Evolutionary conservation across 2,888 invertebrate species (phyloP), one percentile per base, ranked within the genome.

Genomic region (Drepana falcataria): DNA sequence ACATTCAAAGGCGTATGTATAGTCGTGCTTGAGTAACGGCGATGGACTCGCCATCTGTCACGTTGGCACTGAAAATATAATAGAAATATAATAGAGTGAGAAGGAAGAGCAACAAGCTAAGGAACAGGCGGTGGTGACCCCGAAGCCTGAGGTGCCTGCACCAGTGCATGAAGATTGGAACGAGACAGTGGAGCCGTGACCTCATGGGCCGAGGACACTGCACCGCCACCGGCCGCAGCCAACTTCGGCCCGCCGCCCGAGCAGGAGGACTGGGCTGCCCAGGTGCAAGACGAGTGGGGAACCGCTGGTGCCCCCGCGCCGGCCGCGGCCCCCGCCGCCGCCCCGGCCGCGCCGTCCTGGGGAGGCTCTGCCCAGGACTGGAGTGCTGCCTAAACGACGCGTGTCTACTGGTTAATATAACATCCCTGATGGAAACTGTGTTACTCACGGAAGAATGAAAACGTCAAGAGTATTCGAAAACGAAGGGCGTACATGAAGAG

Each of bases 31-130:
- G 21, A 21, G 21, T 1, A 21, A 21, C 21, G 21, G 21, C 21
- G 21, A 21, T 21, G 21, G 21, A 21, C 1, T 21, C 21, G 21
- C 21, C 21, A 21, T 1, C 21, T 21, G 21, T 21, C 21, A 21
- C 21, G 21, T 21, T 21, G 21, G 21, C 21, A 21, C 21, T n/a
- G n/a, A n/a, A n/a, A n/a, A n/a, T n/a, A n/a, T n/a, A n/a, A n/a
- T n/a, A n/a, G n/a, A n/a, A n/a, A n/a, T n/a, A n/a, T n/a, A 99
- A 91, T 99, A 99, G 92, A 97, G 96, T 67, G 98, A 98, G 82
- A 98, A 98, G 91, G 98, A 98, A 75, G 98, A 98, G 82, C 96
- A 97, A 75, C 96, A 95, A 49, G 95, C 95, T 52, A 97, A 97
- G 88, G 97, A 97, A 85, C 92, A 94, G 84, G 88, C 89, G 35